A percentile compares a stretch with the other conserved stretches of the same genome.
These are phyloP conservation scores for Ptilonorhynchus violaceus DNA, from an alignment of 2,113 vertebrate species.

Conservation along the genomic window DNA sequence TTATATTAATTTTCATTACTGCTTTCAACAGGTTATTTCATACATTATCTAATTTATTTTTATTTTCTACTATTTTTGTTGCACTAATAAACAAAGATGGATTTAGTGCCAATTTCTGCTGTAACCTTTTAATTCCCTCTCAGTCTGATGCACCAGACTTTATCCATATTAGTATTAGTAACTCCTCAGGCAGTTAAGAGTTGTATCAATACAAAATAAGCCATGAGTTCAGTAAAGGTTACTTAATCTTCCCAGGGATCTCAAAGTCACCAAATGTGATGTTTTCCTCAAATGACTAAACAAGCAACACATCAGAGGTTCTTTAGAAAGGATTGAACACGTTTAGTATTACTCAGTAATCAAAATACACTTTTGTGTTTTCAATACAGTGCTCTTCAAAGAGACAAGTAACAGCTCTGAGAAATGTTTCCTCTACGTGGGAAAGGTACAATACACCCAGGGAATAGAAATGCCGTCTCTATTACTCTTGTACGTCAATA, in stretches of 20 bases:
- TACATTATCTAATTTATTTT: background rate
- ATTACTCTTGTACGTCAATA: background rate
- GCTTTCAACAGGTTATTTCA: background rate
- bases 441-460: background rate
- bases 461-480: background rate
- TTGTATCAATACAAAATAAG: background rate
- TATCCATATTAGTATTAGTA: background rate
- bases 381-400: background rate
- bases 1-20: background rate
- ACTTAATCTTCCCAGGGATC: background rate
- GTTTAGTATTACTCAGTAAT: background rate
- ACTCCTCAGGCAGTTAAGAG: background rate
- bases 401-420: background rate
- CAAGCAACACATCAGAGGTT: background rate
- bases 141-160: background rate
- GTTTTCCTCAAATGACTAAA: background rate
- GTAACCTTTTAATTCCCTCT: background rate
- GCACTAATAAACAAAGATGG: background rate
- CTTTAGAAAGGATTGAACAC: background rate
- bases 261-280: background rate
- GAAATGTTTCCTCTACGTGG: background rate
- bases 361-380: background rate
- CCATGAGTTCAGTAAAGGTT: background rate
- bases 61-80: background rate
- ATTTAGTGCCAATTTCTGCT: background rate